Evolutionary conservation across 2,888 invertebrate genomes (phyloP), one percentile per base, ranked within the genome.

Genomic region (Eucriotettix oculatus): DNA sequence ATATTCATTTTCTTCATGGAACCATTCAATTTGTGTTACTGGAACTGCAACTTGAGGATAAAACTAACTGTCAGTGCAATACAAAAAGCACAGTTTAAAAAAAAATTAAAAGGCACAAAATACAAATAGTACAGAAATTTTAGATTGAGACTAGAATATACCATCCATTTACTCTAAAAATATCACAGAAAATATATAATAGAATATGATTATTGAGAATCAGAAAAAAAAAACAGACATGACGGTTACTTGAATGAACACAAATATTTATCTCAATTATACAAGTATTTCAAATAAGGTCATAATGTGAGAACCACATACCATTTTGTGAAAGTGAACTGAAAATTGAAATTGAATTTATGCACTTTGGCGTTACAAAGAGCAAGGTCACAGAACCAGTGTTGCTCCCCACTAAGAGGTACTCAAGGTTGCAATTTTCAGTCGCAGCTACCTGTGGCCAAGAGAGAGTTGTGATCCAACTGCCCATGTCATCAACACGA

Each of bases 21-120:
- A 74, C 81, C 82, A 82, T 14, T 76, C 76, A 48, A 82, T 73
- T 59, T 76, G 72, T 42, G 75, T 74, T 17, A 81, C 79, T 60
- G 78, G 73, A 44, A 73, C 79, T 79, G 68, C 29, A 29, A 29
- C 29, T 29, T 2, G 29, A 29, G 29, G 29, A 29, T 5, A 29
- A 29, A 29, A 29, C 7, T 5, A 29, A 29, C 29, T 29, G 29
- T 29, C 29, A 29, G 29, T 29, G 7, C 29, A 29, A 29, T 29
- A 29, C 29, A 29, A 7, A 5, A 5, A 29, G 7, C 7, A 29
- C 29, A 29, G 7, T 7, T 29, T 29, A 5, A 7, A 14, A 73
- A 71, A 68, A 60, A 61, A 57, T 64, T 58, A 56, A 44, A 10
- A 44, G 14, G 12, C 48, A 48, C 9, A 48, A 48, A 48, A 48